Evolutionary conservation across 2,888 invertebrate species (phyloP).

Genomic region (Cerceris rybyensis): DNA sequence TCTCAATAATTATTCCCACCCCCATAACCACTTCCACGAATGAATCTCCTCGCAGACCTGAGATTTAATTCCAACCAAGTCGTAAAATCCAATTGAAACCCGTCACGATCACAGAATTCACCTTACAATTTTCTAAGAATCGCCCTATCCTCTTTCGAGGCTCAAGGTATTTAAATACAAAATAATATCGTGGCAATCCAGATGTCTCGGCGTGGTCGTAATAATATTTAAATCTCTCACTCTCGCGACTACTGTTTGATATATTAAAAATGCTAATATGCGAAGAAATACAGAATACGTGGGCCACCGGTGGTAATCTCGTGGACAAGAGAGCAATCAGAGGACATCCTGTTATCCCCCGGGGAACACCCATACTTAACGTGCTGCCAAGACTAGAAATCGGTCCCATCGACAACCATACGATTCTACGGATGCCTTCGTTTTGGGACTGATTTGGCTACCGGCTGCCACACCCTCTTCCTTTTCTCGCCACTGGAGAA

Average conservation of each 20-base stretch:
- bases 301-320: constrained; percentile 67
- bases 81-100: not conserved
- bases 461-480: constrained; percentile 76
- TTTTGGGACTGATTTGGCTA: constrained; percentile 72
- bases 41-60: too few species aligned
- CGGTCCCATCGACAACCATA: constrained; percentile 68
- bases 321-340: constrained; percentile 77
- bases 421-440: constrained; percentile 43
- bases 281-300: constrained; percentile 59
- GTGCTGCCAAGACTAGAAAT: constrained; percentile 61
- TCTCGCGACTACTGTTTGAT: constrained; percentile 44
- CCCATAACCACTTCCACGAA: too few species aligned
- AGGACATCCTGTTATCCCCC: constrained; percentile 77
- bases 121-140: constrained; percentile 28
- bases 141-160: constrained; percentile 38
- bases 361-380: constrained; percentile 75
- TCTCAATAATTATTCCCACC: too few species aligned
- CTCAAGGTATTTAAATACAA: constrained; percentile 17
- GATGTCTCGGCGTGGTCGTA: constrained; percentile 42
- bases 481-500: constrained; percentile 27
- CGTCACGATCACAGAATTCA: not conserved
- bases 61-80: too few species aligned
- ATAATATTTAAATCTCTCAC: constrained; percentile 65
- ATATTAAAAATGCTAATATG: constrained; percentile 69
- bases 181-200: constrained; percentile 21